Percentiles rank a stretch among this genome's conserved stretches.
Evolutionary conservation across 2,888 invertebrate genomes (phyloP).

Genomic region (Nyleta sp.): DNA sequence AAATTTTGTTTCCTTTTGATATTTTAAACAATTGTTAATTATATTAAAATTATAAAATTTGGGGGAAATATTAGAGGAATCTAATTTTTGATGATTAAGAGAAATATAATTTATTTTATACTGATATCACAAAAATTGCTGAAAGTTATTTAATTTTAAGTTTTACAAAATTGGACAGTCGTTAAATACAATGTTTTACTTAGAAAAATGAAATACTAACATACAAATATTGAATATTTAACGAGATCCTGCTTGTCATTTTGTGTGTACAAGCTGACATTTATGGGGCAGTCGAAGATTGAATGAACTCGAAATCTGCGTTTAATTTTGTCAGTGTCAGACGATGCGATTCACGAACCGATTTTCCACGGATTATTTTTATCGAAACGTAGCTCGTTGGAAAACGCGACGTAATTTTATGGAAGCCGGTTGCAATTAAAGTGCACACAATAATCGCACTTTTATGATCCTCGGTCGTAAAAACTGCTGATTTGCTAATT

Average conservation of each 20-base stretch:
- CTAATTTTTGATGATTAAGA: no score
- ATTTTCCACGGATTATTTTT: conserved; percentile 45
- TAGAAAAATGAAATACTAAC: no score
- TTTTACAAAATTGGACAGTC: no score
- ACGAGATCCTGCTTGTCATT: conserved; percentile 15
- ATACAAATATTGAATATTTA: background rate
- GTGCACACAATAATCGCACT: conserved; percentile 15
- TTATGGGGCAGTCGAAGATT: conserved; percentile 31
- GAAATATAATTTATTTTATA: no score
- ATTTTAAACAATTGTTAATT: no score
- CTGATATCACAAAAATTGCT: no score
- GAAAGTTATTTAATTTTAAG: no score
- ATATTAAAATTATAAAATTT: no score
- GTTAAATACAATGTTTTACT: no score
- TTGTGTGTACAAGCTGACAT: conserved; percentile 12
- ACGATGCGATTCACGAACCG: conserved; percentile 24
- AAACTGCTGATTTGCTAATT: conserved; percentile 2
- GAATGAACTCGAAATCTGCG: conserved; percentile 32
- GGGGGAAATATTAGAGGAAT: no score
- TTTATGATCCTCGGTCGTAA: conserved; percentile 22
- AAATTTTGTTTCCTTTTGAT: no score
- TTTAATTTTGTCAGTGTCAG: conserved; percentile 23
- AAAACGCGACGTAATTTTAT: conserved; percentile 30
- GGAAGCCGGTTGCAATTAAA: conserved; percentile 31
- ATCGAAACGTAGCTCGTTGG: conserved; percentile 12